phyloP scores from a whole-genome alignment of 2,888 invertebrate species.

The Xylophagus ater region DNA sequence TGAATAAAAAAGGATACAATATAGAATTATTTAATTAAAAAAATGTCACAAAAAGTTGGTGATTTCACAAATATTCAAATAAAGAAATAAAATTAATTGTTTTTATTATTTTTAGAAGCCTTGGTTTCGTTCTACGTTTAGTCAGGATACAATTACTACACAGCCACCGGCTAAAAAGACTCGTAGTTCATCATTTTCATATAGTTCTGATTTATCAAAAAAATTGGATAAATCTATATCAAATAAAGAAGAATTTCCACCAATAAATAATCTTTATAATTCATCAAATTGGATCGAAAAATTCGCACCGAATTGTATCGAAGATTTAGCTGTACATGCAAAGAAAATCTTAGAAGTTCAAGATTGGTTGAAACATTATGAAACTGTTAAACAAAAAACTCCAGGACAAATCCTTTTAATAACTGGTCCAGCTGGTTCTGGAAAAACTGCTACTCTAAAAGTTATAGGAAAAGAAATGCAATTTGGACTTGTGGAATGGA shows the following conservation, averaged over 20 bases:
- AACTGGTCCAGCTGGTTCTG: conserved; percentile 74
- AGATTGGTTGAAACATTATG: conserved; percentile 47
- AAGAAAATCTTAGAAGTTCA: conserved; percentile 66
- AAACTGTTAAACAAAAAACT: conserved; percentile 21
- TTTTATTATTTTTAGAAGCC: too few species aligned
- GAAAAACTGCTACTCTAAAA: conserved; percentile 65
- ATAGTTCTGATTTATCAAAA: conserved; percentile 8
- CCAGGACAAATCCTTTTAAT: conserved; percentile 52
- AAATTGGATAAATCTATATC: too few species aligned
- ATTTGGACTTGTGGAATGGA: conserved; percentile 57
- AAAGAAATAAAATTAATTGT: too few species aligned
- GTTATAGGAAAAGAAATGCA: conserved; percentile 51
- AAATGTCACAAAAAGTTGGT: too few species aligned
- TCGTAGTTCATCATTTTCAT: background rate
- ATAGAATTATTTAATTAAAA: too few species aligned
- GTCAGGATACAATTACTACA: too few species aligned
- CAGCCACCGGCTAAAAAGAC: background rate
- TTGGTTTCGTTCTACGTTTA: too few species aligned
- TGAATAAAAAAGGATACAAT: too few species aligned
- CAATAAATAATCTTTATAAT: background rate
- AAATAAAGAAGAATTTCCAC: too few species aligned
- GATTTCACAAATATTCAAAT: too few species aligned
- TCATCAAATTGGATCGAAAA: conserved; percentile 46
- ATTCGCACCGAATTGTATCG: conserved; percentile 46
- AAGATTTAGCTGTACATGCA: conserved; percentile 60